These are phyloP conservation scores for Drosophila mayaguana DNA, from an alignment of 2,888 invertebrate species.

Conservation along the genomic window DNA sequence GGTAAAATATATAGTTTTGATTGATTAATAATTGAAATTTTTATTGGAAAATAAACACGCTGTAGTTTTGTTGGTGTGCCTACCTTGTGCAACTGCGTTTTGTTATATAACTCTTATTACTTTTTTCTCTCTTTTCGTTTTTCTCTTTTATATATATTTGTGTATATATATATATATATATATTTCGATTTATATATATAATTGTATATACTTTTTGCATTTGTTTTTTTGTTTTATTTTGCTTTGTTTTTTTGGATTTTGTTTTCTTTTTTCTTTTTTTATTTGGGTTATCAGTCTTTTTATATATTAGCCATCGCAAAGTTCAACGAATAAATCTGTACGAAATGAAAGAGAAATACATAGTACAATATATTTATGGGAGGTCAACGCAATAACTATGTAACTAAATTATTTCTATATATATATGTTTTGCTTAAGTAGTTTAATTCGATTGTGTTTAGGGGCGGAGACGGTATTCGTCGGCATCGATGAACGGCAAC, in stretches of 20 bases:
- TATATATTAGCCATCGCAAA: conserved; percentile 85
- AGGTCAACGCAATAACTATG: conserved; percentile 70
- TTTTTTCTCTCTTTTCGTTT: conserved; percentile 44
- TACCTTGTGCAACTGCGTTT: conserved; percentile 84
- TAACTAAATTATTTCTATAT: conserved; percentile 36
- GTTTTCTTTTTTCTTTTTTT: conserved; percentile 48
- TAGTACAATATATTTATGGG: conserved; percentile 74
- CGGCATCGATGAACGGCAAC: conserved; percentile 19
- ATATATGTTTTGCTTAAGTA: conserved; percentile 7
- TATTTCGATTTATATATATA: conserved; percentile 55
- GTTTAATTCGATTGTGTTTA: neutral
- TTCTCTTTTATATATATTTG: conserved; percentile 45
- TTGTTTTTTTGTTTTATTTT: conserved; percentile 59
- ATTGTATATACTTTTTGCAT: conserved; percentile 67
- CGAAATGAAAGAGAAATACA: conserved; percentile 82
- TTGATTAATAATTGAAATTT: conserved; percentile 76
- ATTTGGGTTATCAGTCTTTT: conserved; percentile 83
- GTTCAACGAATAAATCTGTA: conserved; percentile 85
- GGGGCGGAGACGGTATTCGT: conserved; percentile 6
- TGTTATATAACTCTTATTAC: conserved; percentile 76
- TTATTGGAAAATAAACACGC: conserved; percentile 69
- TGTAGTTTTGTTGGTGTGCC: conserved; percentile 82
- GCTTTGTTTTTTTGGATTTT: conserved; percentile 47
- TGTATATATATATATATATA: conserved; percentile 48
- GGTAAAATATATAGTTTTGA: conserved; percentile 18